phyloP scores from a whole-genome alignment of 2,113 vertebrate species.

The Triplophysa siluroides region DNA sequence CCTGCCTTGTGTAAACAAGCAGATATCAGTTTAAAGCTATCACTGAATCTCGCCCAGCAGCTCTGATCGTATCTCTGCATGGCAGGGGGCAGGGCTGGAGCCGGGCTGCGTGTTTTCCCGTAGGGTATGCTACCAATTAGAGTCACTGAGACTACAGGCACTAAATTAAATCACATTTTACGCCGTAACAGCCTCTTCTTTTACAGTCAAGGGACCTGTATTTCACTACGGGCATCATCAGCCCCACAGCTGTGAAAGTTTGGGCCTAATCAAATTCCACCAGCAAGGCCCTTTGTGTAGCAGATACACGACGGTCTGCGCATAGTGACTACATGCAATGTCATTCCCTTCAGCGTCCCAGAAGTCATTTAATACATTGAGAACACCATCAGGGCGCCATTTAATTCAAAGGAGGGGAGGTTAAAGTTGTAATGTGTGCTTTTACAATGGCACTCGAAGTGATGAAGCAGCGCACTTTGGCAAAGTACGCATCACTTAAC shows the following conservation, averaged over 20 bases:
- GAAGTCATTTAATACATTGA: constrained; percentile 26
- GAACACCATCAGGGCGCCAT: constrained; percentile 34
- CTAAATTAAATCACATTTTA: constrained; percentile 55
- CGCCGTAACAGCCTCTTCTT: constrained; percentile 29
- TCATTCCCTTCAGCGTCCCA: constrained; percentile 18
- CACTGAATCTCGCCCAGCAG: constrained; percentile 46
- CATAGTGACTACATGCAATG: constrained; percentile 4
- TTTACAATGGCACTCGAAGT: constrained; percentile 16
- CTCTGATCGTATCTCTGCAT: constrained; percentile 39
- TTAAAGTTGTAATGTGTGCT: constrained; percentile 22
- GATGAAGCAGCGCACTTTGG: constrained; percentile 5
- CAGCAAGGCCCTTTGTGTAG: constrained; percentile 39
- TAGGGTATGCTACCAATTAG: constrained; percentile 49
- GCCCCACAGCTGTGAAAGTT: constrained; percentile 52
- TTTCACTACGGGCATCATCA: constrained; percentile 36
- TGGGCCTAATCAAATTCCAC: constrained; percentile 53
- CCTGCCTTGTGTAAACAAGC: constrained; percentile 50
- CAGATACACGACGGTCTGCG: constrained; percentile 25
- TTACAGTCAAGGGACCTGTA: constrained; percentile 42
- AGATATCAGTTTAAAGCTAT: constrained; percentile 34
- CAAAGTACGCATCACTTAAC: constrained; percentile 1
- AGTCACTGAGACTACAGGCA: constrained; percentile 25
- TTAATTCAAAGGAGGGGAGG: constrained; percentile 1
- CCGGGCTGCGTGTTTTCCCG: constrained; percentile 25
- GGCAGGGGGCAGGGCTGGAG: constrained; percentile 27